These are phyloP conservation scores for Campylomormyrus tamandua DNA, from an alignment of 2,113 vertebrate genomes.

Conservation along the genomic window DNA sequence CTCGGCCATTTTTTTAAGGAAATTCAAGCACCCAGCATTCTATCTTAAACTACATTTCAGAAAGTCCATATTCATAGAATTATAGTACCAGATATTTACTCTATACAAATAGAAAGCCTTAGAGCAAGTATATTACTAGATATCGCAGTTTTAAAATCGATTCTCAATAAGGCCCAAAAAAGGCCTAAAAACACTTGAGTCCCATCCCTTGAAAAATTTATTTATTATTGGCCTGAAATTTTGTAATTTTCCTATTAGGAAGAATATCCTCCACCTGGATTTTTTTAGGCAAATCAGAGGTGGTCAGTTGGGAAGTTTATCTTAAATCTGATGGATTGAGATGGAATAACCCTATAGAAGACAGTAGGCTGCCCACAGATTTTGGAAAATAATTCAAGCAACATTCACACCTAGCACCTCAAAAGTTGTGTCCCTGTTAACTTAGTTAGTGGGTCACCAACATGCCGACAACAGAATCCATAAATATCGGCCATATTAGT, in stretches of 20 bases:
- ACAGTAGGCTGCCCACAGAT: neutral
- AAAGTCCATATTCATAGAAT: neutral
- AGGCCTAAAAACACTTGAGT: neutral
- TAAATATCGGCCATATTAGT: neutral
- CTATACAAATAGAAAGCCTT: neutral
- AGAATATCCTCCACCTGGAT: neutral
- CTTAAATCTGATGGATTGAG: neutral
- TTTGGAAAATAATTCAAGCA: slow-evolving; percentile 1
- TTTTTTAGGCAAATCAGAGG: neutral
- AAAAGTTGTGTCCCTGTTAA: neutral
- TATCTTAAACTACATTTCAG: neutral
- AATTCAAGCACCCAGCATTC: neutral
- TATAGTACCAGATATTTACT: neutral
- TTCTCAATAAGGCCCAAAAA: neutral
- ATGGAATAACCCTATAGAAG: neutral
- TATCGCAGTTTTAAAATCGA: neutral
- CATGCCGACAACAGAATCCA: neutral
- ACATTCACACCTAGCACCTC: neutral
- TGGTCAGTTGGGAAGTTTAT: neutral
- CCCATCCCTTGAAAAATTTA: neutral
- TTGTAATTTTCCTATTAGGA: neutral
- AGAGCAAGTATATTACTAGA: neutral
- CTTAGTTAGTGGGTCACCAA: slow-evolving; percentile 15
- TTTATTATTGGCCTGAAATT: neutral
- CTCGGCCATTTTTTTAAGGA: neutral